Base-by-base conservation (phyloP, 2,888 invertebrate genomes). In the Fragum whitleyi region DNA sequence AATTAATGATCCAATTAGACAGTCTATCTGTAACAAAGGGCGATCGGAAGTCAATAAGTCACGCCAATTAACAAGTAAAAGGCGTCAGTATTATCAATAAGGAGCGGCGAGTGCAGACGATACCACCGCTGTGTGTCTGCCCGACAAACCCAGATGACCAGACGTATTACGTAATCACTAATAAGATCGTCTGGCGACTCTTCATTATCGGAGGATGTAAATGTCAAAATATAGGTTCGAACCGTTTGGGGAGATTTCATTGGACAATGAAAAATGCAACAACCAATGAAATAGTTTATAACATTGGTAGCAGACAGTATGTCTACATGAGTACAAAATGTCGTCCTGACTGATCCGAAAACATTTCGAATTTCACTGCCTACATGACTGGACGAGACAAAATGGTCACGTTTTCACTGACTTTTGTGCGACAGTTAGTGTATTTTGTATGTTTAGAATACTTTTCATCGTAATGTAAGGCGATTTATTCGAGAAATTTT, bases 381-480 rank as follows among this genome's bases (percentile, higher is more conserved):
- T 28, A 7, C 51, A 69, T 47, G 59, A 51, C 28, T 32, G 57
- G 47, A 42, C 39, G 65, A 72, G 55, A 39, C 28, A 86, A 51
- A 62, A 90, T 90, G 90, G 87, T 87, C 74, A 81, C 87, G 65
- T 91, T 91, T 81, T 87, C 89, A 61, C 75, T 91, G 21, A 90
- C 91, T 21, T 77, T 91, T 59, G 88, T 91, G 36, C 81, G 91
- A 79, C 91, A 91, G 91, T 91, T 89, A 86, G 89, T 90, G 47
- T 2, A 53, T 16, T 14, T 21, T n/a, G n/a, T n/a, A n/a, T n/a
- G n/a, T n/a, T n/a, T n/a, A n/a, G n/a, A n/a, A n/a, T n/a, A n/a
- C n/a, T n/a, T n/a, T n/a, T n/a, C n/a, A n/a, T n/a, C n/a, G n/a
- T n/a, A n/a, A n/a, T n/a, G n/a, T n/a, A n/a, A n/a, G n/a, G n/a